A percentile compares a stretch with the other conserved stretches of the same genome.
phyloP scores from a whole-genome alignment of 2,797 vertebrate genomes.

The Girardinus metallicus region DNA sequence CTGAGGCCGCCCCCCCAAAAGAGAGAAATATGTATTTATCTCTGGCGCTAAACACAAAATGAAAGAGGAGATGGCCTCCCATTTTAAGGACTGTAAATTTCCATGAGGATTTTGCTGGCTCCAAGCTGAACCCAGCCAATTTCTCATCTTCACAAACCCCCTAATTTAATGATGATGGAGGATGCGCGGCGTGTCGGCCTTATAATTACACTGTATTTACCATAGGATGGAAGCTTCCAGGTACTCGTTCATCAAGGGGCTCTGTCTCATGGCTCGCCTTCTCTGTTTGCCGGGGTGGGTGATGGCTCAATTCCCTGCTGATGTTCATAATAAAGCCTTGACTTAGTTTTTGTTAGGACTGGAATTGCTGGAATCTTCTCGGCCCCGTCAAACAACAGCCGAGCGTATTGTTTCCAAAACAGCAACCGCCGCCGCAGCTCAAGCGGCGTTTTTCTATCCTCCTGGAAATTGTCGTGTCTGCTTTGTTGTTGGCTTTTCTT shows the following conservation, averaged over 20 bases:
- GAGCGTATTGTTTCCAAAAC: conserved; percentile 58
- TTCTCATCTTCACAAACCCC: conserved; percentile 72
- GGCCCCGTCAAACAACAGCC: conserved; percentile 50
- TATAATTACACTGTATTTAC: conserved; percentile 75
- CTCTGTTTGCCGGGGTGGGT: conserved; percentile 45
- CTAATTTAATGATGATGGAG: conserved; percentile 74
- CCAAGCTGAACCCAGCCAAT: conserved; percentile 66
- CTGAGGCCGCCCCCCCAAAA: conserved; percentile 28
- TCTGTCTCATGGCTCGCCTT: conserved; percentile 35
- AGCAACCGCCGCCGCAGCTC: conserved; percentile 40
- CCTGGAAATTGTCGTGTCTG: conserved; percentile 24
- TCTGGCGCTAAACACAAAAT: conserved; percentile 54
- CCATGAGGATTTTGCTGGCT: conserved; percentile 68
- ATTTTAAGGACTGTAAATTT: conserved; percentile 67
- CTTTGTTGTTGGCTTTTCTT: conserved; percentile 44
- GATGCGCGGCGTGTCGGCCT: conserved; percentile 62
- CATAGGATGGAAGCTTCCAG: conserved; percentile 62
- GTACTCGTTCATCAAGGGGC: conserved; percentile 46
- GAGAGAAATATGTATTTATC: conserved; percentile 64
- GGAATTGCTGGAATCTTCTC: conserved; percentile 60
- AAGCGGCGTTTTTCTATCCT: conserved; percentile 36
- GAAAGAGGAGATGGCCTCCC: conserved; percentile 62
- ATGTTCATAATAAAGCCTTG: conserved; percentile 63
- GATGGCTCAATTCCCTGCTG: conserved; percentile 54
- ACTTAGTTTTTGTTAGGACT: conserved; percentile 67